Base-by-base conservation (phyloP, 1,140 invertebrate species). In the Odontomachus brunneus region DNA sequence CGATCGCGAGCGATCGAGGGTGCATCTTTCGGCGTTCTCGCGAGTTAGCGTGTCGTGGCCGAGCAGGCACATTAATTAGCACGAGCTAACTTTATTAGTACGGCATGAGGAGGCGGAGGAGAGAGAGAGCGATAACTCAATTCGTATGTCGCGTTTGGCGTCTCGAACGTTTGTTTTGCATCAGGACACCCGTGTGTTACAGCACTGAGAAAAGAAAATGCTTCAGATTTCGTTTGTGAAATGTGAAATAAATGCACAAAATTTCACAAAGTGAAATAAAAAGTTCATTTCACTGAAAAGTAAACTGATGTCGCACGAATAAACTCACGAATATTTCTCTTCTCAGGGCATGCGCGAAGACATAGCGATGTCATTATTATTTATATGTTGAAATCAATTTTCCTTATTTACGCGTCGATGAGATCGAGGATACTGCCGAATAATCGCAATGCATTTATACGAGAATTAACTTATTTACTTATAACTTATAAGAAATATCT, bases 61-160 rank as follows among this genome's bases (percentile, higher is more conserved):
- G 55, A 5, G n/a, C 4, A 51, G 48, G 26, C 69, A 2, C 55
- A 59, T 80, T 80, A 80, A 53, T 67, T 57, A 7, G n/a, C 14
- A 29, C 17, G 3, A 80, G 57, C 51, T 80, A 80, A 80, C 69
- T 59, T 71, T 71, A 80, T 80, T 80, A 80, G 75, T 71, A 26
- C 29, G 44, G 15, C 9, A 3, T 9, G n/a, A n/a, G n/a, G n/a
- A n/a, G n/a, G n/a, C n/a, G n/a, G n/a, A n/a, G n/a, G n/a, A n/a
- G n/a, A n/a, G 14, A 26, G 33, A 80, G 53, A 22, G 17, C 1
- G 75, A 59, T 80, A 80, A 80, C 14, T 80, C 51, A 80, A 80
- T 80, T 80, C 17, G 55, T 69, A 69, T 17, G 29, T 44, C 22
- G 33, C 0, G 24, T 69, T 26, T 69, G 38, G 38, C n/a, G 0